These are phyloP conservation scores for Corticium candelabrum DNA, from an alignment of 37 sponge, comb jelly and placozoan species.

Conservation along the genomic window DNA sequence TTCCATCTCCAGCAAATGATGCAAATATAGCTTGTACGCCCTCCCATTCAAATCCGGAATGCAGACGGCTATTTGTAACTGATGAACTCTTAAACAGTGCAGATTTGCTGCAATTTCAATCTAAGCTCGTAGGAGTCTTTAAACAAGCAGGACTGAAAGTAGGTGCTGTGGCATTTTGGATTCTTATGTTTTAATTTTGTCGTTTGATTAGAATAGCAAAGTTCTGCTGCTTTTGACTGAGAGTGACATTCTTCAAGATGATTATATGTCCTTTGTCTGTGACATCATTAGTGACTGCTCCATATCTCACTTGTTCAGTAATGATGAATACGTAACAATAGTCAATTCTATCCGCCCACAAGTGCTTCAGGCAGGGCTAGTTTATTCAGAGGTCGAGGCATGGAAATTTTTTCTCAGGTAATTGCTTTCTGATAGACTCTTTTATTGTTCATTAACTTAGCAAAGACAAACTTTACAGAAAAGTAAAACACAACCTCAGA, in stretches of 20 bases:
- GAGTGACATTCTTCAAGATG: background rate
- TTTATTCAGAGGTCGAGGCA: background rate
- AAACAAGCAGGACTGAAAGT: background rate
- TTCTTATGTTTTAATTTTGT: too few relatives aligned
- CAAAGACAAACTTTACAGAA: too few relatives aligned
- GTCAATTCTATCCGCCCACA: background rate
- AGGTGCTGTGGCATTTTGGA: too few relatives aligned
- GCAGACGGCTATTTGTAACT: background rate
- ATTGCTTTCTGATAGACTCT: too few relatives aligned
- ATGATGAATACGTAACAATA: background rate
- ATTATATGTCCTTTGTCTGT: background rate
- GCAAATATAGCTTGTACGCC: too few relatives aligned
- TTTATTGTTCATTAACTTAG: too few relatives aligned
- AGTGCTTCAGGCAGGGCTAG: background rate
- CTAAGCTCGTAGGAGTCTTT: background rate
- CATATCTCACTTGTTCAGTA: background rate
- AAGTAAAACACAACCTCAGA: background rate
- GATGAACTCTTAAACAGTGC: background rate
- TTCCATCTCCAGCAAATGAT: too few relatives aligned
- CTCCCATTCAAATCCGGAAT: too few relatives aligned
- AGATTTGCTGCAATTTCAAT: background rate
- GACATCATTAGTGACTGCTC: background rate
- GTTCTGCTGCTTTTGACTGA: background rate
- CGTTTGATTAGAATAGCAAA: too few relatives aligned
- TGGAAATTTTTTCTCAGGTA: constrained; percentile 1